Conservation (phyloP, 2,113 vertebrate genomes). For the Pangasianodon hypophthalmus region DNA sequence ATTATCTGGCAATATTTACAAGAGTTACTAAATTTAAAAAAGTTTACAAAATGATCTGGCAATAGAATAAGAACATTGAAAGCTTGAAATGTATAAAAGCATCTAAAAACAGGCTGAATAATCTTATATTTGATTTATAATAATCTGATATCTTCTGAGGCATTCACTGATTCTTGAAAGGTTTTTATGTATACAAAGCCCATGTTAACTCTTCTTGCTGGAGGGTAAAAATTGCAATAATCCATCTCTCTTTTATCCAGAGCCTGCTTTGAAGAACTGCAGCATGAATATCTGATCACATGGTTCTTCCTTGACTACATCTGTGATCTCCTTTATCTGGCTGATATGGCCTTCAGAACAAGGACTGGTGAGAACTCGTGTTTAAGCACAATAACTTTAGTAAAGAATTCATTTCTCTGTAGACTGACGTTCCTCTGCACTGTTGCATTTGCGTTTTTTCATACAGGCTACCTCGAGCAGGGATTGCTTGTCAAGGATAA, state of each 20-base stretch:
- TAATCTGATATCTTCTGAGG: not conserved
- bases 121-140: not conserved
- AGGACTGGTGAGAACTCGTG: constrained; percentile 82
- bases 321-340: constrained; percentile 86
- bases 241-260: constrained; percentile 64
- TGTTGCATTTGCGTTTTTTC: not conserved
- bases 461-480: constrained; percentile 80
- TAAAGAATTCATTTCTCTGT: not conserved
- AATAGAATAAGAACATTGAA: too few relatives aligned
- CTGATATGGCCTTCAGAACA: constrained; percentile 87
- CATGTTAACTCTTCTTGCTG: not conserved
- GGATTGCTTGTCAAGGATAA: constrained; percentile 88
- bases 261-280: constrained; percentile 95
- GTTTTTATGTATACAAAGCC: not conserved
- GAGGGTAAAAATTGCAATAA: not conserved
- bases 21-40: too few relatives aligned
- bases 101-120: not conserved
- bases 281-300: constrained; percentile 78
- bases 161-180: not conserved
- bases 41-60: not conserved
- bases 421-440: not conserved
- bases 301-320: constrained; percentile 89
- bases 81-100: not conserved
- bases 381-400: not conserved
- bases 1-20: not conserved